Conservation (phyloP, 2,797 vertebrate species). For the Protosalanx chinensis region DNA sequence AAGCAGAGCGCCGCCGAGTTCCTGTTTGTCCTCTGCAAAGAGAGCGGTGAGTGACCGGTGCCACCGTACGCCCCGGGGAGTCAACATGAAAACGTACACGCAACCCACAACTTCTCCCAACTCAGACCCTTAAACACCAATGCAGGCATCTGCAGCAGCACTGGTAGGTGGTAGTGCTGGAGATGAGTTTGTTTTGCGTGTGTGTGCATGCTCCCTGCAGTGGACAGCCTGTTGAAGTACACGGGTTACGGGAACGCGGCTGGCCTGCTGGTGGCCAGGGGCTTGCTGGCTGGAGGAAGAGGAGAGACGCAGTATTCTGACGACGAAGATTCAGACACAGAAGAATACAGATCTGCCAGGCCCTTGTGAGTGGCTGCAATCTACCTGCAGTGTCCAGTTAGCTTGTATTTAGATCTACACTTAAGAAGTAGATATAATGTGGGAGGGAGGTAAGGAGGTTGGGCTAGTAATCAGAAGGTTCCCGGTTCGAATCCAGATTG, state of each 20-base stretch:
- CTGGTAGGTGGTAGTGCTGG: background rate
- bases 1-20: conserved; percentile 97
- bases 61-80: no score
- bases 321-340: conserved; percentile 96
- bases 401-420: no score
- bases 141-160: no score
- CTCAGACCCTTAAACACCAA: background rate
- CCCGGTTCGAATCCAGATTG: no score
- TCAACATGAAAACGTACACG: no score
- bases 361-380: conserved; percentile 73
- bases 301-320: conserved; percentile 95
- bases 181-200: background rate
- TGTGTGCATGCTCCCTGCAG: conserved; percentile 61
- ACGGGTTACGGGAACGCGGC: conserved; percentile 98
- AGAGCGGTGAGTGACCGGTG: conserved; percentile 80
- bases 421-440: no score
- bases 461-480: no score
- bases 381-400: background rate
- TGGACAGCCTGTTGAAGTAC: conserved; percentile 95
- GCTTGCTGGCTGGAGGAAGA: conserved; percentile 90
- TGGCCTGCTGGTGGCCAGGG: conserved; percentile 89
- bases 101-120: background rate
- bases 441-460: no score
- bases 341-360: conserved; percentile 95
- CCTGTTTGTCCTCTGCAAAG: conserved; percentile 97